Evolutionary conservation across 2,888 invertebrate genomes (phyloP), one percentile per base, ranked within the genome.

Genomic region (Leptogaster cylindrica): DNA sequence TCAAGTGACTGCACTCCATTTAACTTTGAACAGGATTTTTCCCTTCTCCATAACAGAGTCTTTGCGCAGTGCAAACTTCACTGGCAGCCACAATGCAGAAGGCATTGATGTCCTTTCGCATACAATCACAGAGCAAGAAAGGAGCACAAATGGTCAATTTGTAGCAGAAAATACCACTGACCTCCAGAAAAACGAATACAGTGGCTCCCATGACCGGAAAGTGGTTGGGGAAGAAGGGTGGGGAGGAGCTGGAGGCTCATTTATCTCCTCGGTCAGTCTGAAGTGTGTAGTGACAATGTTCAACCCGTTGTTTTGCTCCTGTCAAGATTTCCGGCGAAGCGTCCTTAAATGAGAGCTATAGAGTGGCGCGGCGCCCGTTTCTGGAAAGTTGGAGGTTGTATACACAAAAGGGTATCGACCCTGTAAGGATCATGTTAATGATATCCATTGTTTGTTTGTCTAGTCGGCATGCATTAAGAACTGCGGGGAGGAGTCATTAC

Each of bases 1-100:
- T 68, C 65, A 58, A 68, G 63, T 41, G 64, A 67, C 64, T 67
- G 12, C 63, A 28, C 48, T 65, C 65, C 55, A 65, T 68, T 67
- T 63, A 68, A 66, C 48, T 51, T 55, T 16, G 55, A 41, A 52
- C 44, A 46, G 46, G 28, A 28, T 48, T 36, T 31, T 33, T 27
- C 48, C 61, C 28, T n/a, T 41, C 27, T 12, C n/a, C 14, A n/a
- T 16, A 28, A 27, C 27, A 28, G 51, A 28, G 39, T 36, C 36
- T 23, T 36, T 55, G 55, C 55, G 55, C 55, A 55, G 55, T 39
- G 20, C 10, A 2, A 52, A 14, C 33, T n/a, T n/a, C 18, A 41
- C 14, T 41, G 14, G 41, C 18, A 4, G 48, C n/a, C 25, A 44
- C 27, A 27, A 12, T 58, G 46, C 25, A 39, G 23, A 44, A 31